These are phyloP conservation scores for Myrmophylax atrothorax DNA, from an alignment of 2,113 vertebrate genomes.

Conservation along the genomic window DNA sequence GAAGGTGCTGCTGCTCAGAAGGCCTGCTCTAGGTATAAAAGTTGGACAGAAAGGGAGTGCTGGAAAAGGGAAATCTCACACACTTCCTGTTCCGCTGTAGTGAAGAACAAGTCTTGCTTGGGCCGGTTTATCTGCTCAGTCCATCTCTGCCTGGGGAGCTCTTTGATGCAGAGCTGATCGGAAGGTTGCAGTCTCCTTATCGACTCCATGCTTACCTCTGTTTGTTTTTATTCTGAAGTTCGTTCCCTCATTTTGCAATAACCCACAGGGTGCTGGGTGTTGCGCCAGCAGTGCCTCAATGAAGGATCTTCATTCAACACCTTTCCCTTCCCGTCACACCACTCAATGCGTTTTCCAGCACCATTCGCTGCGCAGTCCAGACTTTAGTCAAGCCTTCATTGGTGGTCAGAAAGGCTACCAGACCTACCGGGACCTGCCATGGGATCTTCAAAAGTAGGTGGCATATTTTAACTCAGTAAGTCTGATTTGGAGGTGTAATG, in stretches of 20 bases:
- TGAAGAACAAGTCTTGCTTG: constrained; percentile 33
- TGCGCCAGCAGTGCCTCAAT: constrained; percentile 46
- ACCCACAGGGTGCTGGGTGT: constrained; percentile 57
- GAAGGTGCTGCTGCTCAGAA: not conserved
- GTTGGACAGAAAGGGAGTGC: constrained; percentile 36
- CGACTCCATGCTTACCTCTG: constrained; percentile 61
- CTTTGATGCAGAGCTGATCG: constrained; percentile 39
- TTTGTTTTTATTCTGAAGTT: constrained; percentile 60
- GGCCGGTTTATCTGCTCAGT: constrained; percentile 35
- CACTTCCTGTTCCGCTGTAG: constrained; percentile 36
- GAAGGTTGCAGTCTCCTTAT: constrained; percentile 49
- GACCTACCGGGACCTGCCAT: constrained; percentile 49
- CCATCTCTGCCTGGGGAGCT: constrained; percentile 53
- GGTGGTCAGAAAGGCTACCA: constrained; percentile 52
- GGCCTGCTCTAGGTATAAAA: not conserved
- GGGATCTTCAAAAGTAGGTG: constrained; percentile 70
- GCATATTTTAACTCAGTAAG: not conserved
- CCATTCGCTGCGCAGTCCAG: not conserved
- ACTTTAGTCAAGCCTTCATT: constrained; percentile 44
- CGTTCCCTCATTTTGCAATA: constrained; percentile 58
- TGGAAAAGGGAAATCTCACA: constrained; percentile 31
- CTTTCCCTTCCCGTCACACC: constrained; percentile 45
- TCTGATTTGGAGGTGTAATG: not conserved
- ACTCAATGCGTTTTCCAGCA: constrained; percentile 42
- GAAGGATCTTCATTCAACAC: constrained; percentile 66